Conservation (phyloP, 2,797 vertebrate species). For the Clarias laeviceps region DNA sequence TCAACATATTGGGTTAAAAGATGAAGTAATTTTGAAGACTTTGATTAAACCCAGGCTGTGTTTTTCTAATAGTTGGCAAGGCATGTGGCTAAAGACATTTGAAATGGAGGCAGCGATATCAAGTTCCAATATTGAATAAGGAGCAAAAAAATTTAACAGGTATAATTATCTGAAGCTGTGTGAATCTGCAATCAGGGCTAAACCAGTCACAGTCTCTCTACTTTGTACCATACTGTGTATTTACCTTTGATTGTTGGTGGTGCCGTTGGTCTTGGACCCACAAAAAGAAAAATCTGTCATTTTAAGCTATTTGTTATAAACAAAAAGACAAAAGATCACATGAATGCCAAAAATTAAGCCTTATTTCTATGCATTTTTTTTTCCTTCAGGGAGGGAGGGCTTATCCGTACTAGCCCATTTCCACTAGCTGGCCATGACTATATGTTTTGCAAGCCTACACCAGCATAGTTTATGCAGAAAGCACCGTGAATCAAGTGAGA, state of each 20-base stretch:
- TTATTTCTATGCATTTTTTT: neutral
- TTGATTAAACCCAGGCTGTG: neutral
- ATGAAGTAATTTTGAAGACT: neutral
- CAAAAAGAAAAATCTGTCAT: neutral
- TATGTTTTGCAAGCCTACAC: conserved; percentile 25
- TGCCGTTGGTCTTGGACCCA: neutral
- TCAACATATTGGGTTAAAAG: neutral
- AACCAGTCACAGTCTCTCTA: neutral
- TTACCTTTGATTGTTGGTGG: neutral
- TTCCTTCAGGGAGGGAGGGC: neutral
- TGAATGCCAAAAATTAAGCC: neutral
- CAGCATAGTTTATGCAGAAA: conserved; percentile 45
- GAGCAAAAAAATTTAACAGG: neutral
- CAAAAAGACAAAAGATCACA: neutral
- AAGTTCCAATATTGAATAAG: neutral
- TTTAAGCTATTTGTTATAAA: neutral
- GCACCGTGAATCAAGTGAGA: conserved; percentile 43
- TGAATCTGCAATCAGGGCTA: neutral
- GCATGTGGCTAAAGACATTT: neutral
- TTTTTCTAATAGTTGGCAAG: neutral
- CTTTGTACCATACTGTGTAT: neutral
- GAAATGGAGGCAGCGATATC: neutral
- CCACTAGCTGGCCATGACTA: neutral
- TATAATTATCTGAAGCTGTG: neutral
- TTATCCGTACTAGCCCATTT: neutral